Conservation (phyloP, 2,888 invertebrate species). For the Eudasyphora cyanicolor region DNA sequence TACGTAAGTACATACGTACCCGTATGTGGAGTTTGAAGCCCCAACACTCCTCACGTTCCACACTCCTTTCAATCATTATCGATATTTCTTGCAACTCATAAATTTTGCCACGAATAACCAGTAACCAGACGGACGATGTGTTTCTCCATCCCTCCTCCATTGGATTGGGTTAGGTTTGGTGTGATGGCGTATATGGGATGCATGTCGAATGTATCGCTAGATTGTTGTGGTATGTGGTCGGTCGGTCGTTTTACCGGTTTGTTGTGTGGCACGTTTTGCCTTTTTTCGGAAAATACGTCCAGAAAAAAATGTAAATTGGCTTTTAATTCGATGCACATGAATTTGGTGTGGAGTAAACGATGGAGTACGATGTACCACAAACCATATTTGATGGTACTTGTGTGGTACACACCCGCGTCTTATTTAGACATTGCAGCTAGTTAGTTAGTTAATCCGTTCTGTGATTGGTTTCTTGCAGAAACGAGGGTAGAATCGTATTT, state of each 20-base stretch:
- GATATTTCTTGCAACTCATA: constrained; percentile 45
- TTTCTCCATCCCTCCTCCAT: background rate
- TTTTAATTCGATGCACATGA: constrained; percentile 39
- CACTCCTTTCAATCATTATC: constrained; percentile 41
- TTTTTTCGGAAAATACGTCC: background rate
- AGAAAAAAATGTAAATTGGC: constrained; percentile 7
- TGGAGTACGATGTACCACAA: background rate
- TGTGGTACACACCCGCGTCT: constrained; percentile 42
- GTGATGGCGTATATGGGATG: background rate
- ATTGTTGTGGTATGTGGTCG: constrained; percentile 1
- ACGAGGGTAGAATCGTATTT: background rate
- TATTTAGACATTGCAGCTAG: background rate
- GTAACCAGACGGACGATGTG: background rate
- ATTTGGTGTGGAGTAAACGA: constrained; percentile 8
- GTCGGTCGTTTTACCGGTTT: constrained; percentile 51
- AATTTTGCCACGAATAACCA: constrained; percentile 35
- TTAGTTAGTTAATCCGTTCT: constrained; percentile 1
- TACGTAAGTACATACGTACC: background rate
- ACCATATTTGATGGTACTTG: background rate
- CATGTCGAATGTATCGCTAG: background rate
- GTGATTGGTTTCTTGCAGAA: background rate
- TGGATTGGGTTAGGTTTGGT: background rate
- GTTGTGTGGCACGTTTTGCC: constrained; percentile 57
- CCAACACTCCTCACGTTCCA: background rate
- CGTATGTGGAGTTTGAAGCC: background rate